Percentiles rank a stretch among this genome's conserved stretches.
These are phyloP conservation scores for Chirona hameri DNA, from an alignment of 2,888 invertebrate genomes.

Conservation along the genomic window DNA sequence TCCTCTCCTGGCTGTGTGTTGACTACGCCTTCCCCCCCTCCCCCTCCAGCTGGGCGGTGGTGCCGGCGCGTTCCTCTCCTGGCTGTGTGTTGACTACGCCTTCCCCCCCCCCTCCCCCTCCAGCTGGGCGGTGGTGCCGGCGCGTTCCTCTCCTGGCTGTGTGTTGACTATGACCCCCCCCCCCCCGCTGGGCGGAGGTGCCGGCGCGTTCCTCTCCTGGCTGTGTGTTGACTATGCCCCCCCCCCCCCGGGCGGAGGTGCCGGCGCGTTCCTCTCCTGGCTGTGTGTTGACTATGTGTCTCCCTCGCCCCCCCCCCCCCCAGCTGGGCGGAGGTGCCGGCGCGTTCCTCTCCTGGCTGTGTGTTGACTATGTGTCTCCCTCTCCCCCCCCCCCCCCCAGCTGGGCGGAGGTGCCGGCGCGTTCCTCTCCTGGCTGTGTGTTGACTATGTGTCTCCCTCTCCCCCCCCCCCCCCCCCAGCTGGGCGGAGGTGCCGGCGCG, in stretches of 20 bases:
- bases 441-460: too few species aligned
- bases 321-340: neutral
- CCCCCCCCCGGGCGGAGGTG: neutral
- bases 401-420: too few species aligned
- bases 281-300: too few species aligned
- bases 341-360: too few species aligned
- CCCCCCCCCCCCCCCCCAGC: too few species aligned
- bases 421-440: too few species aligned
- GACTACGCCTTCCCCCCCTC: neutral
- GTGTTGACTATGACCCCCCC: neutral
- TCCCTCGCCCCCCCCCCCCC: neutral
- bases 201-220: neutral
- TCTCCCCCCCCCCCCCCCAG: too few species aligned
- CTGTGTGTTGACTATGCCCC: neutral
- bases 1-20: neutral
- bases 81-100: neutral
- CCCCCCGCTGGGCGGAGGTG: neutral
- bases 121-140: conserved; percentile 7
- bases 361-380: too few species aligned
- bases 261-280: too few species aligned
- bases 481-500: too few species aligned
- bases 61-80: neutral
- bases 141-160: neutral
- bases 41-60: neutral
- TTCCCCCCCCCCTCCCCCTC: too few species aligned